phyloP scores from a whole-genome alignment of 2,888 invertebrate species.

The Endomychus coccineus region DNA sequence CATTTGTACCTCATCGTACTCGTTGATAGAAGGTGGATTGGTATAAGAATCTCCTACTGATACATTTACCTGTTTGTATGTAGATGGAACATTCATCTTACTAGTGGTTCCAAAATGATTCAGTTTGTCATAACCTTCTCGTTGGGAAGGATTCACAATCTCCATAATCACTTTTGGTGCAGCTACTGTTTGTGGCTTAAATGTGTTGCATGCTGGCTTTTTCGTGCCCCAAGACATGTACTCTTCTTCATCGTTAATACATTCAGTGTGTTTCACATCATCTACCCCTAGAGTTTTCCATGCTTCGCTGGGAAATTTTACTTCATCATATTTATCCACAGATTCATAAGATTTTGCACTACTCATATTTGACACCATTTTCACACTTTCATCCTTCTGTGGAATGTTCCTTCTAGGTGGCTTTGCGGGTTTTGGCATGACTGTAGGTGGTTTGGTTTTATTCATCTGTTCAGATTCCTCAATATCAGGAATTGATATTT shows the following conservation, averaged over 20 bases:
- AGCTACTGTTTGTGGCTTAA: slow-evolving; percentile 36
- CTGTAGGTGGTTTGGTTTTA: slow-evolving; percentile 21
- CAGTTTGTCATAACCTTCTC: slow-evolving; percentile 68
- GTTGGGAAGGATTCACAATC: slow-evolving; percentile 35
- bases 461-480: too few species aligned
- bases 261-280: slow-evolving; percentile 64
- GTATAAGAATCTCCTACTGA: slow-evolving; percentile 23
- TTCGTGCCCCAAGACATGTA: slow-evolving; percentile 44
- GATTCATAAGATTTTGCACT: slow-evolving; percentile 39
- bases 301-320: slow-evolving; percentile 70
- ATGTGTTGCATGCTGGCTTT: slow-evolving; percentile 29
- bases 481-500: slow-evolving; percentile 1
- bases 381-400: slow-evolving; percentile 5
- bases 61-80: slow-evolving; percentile 64
- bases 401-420: slow-evolving; percentile 40
- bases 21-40: slow-evolving; percentile 50
- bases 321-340: slow-evolving; percentile 62
- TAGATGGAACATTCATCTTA: slow-evolving; percentile 55
- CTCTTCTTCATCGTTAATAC: slow-evolving; percentile 36
- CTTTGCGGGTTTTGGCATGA: slow-evolving; percentile 20
- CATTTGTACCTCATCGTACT: slow-evolving; percentile 64
- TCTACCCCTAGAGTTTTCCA: slow-evolving; percentile 75
- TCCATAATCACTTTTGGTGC: slow-evolving; percentile 49
- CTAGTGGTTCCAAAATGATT: slow-evolving; percentile 74
- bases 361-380: not conserved